phyloP scores from a whole-genome alignment of 30 jellyfish, hydroid and myxozoan genomes.

The Turritopsis dohrnii region DNA sequence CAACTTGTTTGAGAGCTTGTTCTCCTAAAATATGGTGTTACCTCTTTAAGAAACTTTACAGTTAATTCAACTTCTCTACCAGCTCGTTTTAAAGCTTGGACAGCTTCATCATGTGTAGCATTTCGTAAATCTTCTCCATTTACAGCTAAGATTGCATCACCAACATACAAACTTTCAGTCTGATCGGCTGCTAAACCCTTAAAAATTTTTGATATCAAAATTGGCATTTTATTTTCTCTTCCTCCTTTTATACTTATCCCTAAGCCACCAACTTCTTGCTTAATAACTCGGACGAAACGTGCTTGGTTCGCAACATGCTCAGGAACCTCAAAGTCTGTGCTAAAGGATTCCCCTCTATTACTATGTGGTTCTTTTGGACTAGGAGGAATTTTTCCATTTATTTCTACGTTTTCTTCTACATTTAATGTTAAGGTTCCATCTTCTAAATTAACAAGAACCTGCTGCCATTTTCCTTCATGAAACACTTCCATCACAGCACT shows the following conservation, averaged over 20 bases:
- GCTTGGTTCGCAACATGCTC: slow-evolving; percentile 88
- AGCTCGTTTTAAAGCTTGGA: slow-evolving; percentile 88
- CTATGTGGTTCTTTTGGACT: slow-evolving; percentile 43
- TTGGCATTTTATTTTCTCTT: slow-evolving; percentile 96
- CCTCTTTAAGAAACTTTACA: slow-evolving; percentile 85
- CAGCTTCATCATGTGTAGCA: slow-evolving; percentile 99
- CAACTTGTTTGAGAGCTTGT: slow-evolving; percentile 85
- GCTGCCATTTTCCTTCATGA: slow-evolving; percentile 95
- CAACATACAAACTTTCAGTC: slow-evolving; percentile 88
- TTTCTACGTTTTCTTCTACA: slow-evolving; percentile 71
- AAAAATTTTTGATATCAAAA: slow-evolving; percentile 82
- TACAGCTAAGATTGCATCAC: slow-evolving; percentile 95
- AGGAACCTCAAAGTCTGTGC: slow-evolving; percentile 85
- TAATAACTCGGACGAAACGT: slow-evolving; percentile 89
- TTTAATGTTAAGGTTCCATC: slow-evolving; percentile 74
- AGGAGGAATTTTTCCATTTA: slow-evolving; percentile 67
- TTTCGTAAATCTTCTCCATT: slow-evolving; percentile 93
- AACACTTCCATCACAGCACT: slow-evolving; percentile 85
- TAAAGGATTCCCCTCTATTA: slow-evolving; percentile 35
- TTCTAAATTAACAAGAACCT: slow-evolving; percentile 70
- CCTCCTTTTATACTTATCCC: slow-evolving; percentile 97
- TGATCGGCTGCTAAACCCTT: slow-evolving; percentile 96
- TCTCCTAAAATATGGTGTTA: slow-evolving; percentile 87
- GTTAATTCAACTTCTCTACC: slow-evolving; percentile 95
- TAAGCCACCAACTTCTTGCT: slow-evolving; percentile 96